Evolutionary conservation across 2,797 vertebrate species (phyloP), one percentile per base, ranked within the genome.

Genomic region (Chiloscyllium punctatum): DNA sequence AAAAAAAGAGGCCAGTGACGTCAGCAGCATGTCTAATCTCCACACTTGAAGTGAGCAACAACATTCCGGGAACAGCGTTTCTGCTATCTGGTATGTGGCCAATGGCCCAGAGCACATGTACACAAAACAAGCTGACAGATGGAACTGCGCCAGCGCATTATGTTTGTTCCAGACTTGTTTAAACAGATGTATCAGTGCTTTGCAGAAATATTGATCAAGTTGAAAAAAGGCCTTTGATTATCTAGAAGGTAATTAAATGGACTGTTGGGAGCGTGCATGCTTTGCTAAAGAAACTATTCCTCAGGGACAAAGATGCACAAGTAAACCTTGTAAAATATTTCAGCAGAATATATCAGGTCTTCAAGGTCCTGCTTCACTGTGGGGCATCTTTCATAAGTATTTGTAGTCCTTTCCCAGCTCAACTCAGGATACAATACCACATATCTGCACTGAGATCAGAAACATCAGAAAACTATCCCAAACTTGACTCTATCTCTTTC

Each of bases 1-100:
- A 92, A 82, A 82, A 91, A 9, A 68, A 91, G 33, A 66, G 21
- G 90, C n/a, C 90, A 69, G 62, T 92, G 62, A 92, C 62, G 7
- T 92, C 62, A 92, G 62, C 62, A 42, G 25, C 62, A 11, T 18
- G 23, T 18, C 62, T 92, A 68, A 92, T 69, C 90, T 68, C 66
- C 11, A 11, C 25, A 25, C 18, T 37, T 3, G 3, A 69, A 21
- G 7, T 25, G 7, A 92, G 90, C 90, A 92, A 23, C 90, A 92
- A 42, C 62, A 69, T 92, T 92, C 90, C n/a, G 90, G 62, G 90
- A 92, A 92, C n/a, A 42, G n/a, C 69, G n/a, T 37, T 69, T 23
- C 69, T 92, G n/a, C 37, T 62, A 92, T 69, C 21, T 92, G 90
- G 62, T 16, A 92, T 21, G 7, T 69, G 62, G 90, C 90, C 90